These are phyloP conservation scores for Chascanopsetta lugubris DNA, from an alignment of 2,113 vertebrate genomes.

Conservation along the genomic window DNA sequence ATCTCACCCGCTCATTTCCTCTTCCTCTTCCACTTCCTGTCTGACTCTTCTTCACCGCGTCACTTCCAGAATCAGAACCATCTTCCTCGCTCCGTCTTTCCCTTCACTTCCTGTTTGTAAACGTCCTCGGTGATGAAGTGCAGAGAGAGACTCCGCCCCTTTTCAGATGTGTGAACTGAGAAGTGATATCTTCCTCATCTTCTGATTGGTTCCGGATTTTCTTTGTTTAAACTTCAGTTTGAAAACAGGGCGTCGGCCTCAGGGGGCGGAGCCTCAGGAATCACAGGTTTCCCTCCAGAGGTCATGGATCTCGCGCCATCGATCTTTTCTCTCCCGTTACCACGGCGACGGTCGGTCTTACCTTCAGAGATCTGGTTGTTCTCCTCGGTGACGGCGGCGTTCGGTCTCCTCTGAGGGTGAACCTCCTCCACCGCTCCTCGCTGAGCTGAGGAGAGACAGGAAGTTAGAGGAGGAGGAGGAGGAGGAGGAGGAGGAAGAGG, in stretches of 20 bases:
- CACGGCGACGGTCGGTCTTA: constrained; percentile 32
- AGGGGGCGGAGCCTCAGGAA: no score
- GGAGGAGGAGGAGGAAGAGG: background rate
- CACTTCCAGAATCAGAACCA: background rate
- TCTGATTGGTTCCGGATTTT: no score
- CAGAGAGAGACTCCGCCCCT: no score
- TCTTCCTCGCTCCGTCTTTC: background rate
- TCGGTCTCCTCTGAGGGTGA: constrained; percentile 40
- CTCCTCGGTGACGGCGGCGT: constrained; percentile 5
- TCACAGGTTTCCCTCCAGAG: no score
- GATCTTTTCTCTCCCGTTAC: constrained; percentile 5
- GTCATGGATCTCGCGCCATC: no score
- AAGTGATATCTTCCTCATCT: no score
- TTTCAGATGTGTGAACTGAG: no score
- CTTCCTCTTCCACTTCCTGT: background rate
- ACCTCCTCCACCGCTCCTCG: constrained; percentile 13
- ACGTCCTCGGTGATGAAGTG: no score
- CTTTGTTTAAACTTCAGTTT: no score
- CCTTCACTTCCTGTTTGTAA: constrained; percentile 25
- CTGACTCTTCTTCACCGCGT: constrained; percentile 6
- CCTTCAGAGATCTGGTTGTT: constrained; percentile 69
- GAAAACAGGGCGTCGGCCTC: no score
- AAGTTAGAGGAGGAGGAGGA: background rate
- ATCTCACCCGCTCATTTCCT: background rate
- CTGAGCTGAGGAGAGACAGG: constrained; percentile 48